Evolutionary conservation across 2,888 invertebrate species (phyloP).

Genomic region (Adelphocoris suturalis): DNA sequence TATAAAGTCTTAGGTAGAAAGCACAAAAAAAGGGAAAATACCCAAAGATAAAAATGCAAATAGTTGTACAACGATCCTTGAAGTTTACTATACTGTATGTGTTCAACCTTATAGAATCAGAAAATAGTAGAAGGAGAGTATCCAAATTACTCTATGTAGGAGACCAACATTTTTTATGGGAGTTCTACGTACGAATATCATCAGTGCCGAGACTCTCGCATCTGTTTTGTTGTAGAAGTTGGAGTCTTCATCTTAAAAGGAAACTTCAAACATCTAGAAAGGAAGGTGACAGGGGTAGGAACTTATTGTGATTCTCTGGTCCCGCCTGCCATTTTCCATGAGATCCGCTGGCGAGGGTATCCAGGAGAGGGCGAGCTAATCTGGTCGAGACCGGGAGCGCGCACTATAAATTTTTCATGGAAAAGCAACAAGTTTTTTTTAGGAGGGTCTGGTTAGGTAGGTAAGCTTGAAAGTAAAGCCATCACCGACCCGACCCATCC

Average conservation of each 20-base stretch:
- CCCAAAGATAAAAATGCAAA: no score
- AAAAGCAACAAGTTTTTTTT: slow-evolving; percentile 34
- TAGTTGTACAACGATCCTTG: no score
- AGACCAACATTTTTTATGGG: no score
- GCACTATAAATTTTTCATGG: slow-evolving; percentile 28
- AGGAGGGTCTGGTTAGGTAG: not conserved
- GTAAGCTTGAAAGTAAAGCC: slow-evolving; percentile 11
- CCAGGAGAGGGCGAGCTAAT: slow-evolving; percentile 2
- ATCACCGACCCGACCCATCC: not conserved
- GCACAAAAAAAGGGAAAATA: no score
- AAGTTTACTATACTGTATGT: no score
- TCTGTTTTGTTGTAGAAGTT: no score
- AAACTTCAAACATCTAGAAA: not conserved
- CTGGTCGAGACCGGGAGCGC: slow-evolving; percentile 6
- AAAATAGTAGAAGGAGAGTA: no score
- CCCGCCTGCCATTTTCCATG: not conserved
- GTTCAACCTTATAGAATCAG: no score
- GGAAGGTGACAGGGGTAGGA: not conserved
- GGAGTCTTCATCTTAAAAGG: not conserved
- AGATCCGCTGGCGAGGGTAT: not conserved
- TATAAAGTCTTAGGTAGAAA: no score
- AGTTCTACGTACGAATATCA: no score
- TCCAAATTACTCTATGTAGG: no score
- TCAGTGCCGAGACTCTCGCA: no score
- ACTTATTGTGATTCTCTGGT: not conserved